Conservation (phyloP, 2,888 invertebrate genomes). For the Orthonevra nobilis region DNA sequence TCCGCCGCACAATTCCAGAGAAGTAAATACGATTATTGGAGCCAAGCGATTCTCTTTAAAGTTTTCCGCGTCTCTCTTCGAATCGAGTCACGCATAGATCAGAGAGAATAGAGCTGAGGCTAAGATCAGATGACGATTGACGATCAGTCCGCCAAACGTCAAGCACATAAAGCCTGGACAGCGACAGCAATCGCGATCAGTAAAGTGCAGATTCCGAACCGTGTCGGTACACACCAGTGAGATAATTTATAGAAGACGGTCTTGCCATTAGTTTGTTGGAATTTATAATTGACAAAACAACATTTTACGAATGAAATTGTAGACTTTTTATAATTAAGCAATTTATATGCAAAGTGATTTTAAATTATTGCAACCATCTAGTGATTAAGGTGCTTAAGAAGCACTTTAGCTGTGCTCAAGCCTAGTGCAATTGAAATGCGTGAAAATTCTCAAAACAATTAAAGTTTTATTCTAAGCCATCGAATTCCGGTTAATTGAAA, state of each 20-base stretch:
- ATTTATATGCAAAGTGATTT: constrained; percentile 48
- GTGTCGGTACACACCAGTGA: constrained; percentile 24
- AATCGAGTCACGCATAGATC: neutral
- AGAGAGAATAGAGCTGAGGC: neutral
- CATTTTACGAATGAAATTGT: constrained; percentile 22
- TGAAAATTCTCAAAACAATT: constrained; percentile 13
- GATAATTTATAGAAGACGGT: constrained; percentile 21
- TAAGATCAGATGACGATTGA: constrained; percentile 10
- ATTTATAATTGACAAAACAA: neutral
- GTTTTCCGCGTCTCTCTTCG: constrained; percentile 9
- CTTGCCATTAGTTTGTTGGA: neutral
- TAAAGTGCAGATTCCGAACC: constrained; percentile 51
- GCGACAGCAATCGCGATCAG: constrained; percentile 43
- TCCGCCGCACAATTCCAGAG: neutral
- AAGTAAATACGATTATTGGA: constrained; percentile 22
- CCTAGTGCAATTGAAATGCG: constrained; percentile 41
- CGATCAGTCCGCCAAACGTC: constrained; percentile 47
- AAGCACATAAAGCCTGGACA: constrained; percentile 51
- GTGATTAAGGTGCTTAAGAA: constrained; percentile 2
- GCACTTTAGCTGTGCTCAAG: too few relatives aligned
- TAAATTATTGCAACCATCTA: constrained; percentile 48
- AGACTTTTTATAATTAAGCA: constrained; percentile 35
- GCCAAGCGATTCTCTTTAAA: constrained; percentile 23
- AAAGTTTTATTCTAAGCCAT: constrained; percentile 14
- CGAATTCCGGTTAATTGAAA: constrained; percentile 2